phyloP scores from a whole-genome alignment of 2,797 vertebrate species.

The Hippopotamyrus pictus region DNA sequence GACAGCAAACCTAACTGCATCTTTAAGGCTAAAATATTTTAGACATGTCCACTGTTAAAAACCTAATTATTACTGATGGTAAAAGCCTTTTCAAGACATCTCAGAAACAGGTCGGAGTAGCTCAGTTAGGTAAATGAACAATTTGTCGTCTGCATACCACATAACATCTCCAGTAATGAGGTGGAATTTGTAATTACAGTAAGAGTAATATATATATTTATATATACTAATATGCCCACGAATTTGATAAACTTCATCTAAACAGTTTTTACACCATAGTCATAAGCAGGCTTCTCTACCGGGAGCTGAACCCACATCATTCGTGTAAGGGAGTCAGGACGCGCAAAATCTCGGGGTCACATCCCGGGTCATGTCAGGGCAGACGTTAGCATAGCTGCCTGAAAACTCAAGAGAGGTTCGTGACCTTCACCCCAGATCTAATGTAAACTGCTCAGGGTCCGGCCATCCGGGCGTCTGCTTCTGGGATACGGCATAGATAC shows the following conservation, averaged over 20 bases:
- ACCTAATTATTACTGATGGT: background rate
- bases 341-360: background rate
- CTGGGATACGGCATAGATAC: slow-evolving; percentile 38
- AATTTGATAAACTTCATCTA: slow-evolving; percentile 1
- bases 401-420: background rate
- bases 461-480: slow-evolving; percentile 31
- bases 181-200: slow-evolving; percentile 8
- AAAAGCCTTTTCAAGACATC: background rate
- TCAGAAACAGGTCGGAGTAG: background rate
- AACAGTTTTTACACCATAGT: background rate
- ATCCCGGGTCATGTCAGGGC: background rate
- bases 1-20: background rate
- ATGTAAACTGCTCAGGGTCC: slow-evolving; percentile 36
- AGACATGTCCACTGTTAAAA: background rate
- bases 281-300: background rate
- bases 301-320: background rate
- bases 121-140: background rate
- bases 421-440: slow-evolving; percentile 7
- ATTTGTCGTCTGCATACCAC: background rate
- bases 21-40: slow-evolving; percentile 5
- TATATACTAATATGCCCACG: background rate
- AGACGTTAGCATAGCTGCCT: background rate
- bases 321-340: background rate
- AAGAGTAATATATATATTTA: background rate
- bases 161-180: background rate